Evolutionary conservation across 2,113 vertebrate genomes (phyloP).

Genomic region (Paedocypris sp.): DNA sequence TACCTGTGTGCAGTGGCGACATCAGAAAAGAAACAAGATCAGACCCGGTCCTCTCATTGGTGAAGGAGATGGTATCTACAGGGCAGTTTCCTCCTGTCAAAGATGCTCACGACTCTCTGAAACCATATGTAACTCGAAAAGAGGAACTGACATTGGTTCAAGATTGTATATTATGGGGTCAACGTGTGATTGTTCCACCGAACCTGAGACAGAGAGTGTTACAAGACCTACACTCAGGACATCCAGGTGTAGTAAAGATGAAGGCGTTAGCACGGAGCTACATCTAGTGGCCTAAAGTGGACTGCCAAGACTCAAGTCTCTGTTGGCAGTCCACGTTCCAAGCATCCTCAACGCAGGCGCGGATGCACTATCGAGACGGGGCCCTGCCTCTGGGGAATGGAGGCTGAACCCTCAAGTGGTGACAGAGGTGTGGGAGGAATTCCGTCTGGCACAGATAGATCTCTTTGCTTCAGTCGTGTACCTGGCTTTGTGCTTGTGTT

Average conservation of each 20-base stretch:
- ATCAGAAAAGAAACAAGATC: not conserved
- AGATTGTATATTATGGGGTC: constrained; percentile 12
- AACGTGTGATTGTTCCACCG: not conserved
- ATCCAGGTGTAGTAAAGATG: constrained; percentile 20
- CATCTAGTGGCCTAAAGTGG: constrained; percentile 28
- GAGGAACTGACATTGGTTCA: not conserved
- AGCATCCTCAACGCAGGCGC: no score
- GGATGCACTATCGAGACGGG: no score
- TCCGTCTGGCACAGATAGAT: no score
- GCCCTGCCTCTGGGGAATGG: no score
- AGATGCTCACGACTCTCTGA: not conserved
- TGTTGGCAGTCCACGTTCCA: no score
- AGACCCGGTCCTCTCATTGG: not conserved
- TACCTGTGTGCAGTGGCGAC: not conserved
- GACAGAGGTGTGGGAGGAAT: no score
- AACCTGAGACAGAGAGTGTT: not conserved
- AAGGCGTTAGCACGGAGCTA: constrained; percentile 9
- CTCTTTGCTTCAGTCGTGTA: no score
- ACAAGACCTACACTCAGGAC: not conserved
- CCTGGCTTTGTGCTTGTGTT: no score
- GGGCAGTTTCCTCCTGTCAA: not conserved
- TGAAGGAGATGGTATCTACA: not conserved
- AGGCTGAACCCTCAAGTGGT: no score
- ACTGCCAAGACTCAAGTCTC: no score
- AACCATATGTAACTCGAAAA: not conserved